A percentile compares a stretch with the other conserved stretches of the same genome.
Evolutionary conservation across 2,113 vertebrate species (phyloP).

Genomic region (Rhinoptilus africanus): DNA sequence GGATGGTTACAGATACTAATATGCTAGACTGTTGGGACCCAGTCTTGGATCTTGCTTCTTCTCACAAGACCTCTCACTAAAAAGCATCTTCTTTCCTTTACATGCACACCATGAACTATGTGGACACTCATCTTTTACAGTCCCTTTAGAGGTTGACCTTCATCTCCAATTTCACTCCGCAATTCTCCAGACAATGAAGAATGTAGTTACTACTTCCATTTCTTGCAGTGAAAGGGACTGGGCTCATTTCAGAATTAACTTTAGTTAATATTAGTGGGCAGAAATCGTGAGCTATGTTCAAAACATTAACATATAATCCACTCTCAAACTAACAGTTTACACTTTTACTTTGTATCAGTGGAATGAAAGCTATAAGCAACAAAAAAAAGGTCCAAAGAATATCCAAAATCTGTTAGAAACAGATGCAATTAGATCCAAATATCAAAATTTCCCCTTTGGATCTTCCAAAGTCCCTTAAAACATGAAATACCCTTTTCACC

Average conservation of each 20-base stretch:
- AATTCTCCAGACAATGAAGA: not conserved
- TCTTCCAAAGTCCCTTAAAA: not conserved
- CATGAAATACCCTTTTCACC: not conserved
- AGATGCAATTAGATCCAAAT: not conserved
- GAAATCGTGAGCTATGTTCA: not conserved
- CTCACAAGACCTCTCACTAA: not conserved
- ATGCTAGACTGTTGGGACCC: not conserved
- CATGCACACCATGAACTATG: not conserved
- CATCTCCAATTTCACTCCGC: not conserved
- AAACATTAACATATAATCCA: not conserved
- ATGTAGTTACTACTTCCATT: not conserved
- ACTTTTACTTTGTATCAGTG: not conserved
- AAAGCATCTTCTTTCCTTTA: not conserved
- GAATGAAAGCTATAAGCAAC: not conserved
- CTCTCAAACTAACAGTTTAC: not conserved
- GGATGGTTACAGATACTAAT: not conserved
- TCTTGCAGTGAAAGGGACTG: not conserved
- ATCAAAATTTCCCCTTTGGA: not conserved
- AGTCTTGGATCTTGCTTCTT: not conserved
- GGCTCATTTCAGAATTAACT: not conserved
- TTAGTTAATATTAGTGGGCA: not conserved
- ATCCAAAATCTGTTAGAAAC: not conserved
- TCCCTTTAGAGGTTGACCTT: not conserved
- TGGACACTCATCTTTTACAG: fast-evolving
- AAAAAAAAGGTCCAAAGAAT: not conserved